Base-by-base conservation (phyloP, 37 sponge, comb jelly and placozoan genomes). In the Cliona cf. orientalis region DNA sequence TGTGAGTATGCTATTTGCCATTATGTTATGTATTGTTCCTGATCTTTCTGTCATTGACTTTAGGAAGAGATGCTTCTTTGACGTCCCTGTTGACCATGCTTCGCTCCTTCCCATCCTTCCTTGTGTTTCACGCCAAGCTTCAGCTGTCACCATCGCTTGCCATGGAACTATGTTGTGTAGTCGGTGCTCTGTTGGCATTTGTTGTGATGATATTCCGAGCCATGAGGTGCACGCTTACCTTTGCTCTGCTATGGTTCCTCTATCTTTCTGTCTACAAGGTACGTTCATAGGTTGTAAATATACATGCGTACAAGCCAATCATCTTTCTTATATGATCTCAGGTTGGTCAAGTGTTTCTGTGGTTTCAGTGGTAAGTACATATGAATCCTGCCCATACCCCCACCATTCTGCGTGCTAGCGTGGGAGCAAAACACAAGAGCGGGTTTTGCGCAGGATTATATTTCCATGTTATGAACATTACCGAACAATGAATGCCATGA, bases 341-440 rank as follows among this genome's bases (percentile, higher is more conserved):
- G 98, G 93, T 91, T 44, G 99, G 99, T 2, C 85, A 90, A 36
- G 86, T 83, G 33, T 98, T 98, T 79, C 69, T 98, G 45, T 96
- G 95, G 95, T 98, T 98, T 87, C 99, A 98, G 60, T 98, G 99
- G 96, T 92, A 58, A 83, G 92, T 80, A 17, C n/a, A n/a, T n/a
- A n/a, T n/a, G n/a, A n/a, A n/a, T n/a, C n/a, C n/a, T n/a, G n/a
- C n/a, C n/a, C n/a, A n/a, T n/a, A n/a, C n/a, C n/a, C n/a, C n/a
- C n/a, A n/a, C n/a, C n/a, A n/a, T n/a, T n/a, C n/a, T n/a, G n/a
- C n/a, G n/a, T n/a, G n/a, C 7, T 68, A 33, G 42, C n/a, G 1
- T 39, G 25, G 0, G n/a, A n/a, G n/a, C n/a, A n/a, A n/a, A n/a
- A n/a, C n/a, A n/a, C n/a, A n/a, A n/a, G n/a, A n/a, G n/a, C n/a